Percentiles rank a stretch among this genome's conserved stretches.
These are phyloP conservation scores for Scaptomyza graminum DNA, from an alignment of 1,140 invertebrate species.

Conservation along the genomic window DNA sequence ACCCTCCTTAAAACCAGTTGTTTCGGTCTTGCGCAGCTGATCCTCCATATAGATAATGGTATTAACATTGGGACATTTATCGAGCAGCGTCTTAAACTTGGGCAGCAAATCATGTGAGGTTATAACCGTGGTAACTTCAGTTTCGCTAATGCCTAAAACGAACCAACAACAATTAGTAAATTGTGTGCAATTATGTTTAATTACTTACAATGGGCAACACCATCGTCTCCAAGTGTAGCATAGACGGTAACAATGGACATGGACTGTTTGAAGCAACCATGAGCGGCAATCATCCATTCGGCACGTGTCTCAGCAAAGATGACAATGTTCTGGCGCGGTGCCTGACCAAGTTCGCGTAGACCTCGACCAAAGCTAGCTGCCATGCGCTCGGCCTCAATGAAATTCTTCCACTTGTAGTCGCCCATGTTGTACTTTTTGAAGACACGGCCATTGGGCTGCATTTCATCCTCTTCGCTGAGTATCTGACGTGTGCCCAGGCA, in stretches of 20 bases:
- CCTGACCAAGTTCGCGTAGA: conserved; percentile 88
- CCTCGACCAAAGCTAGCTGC: conserved; percentile 92
- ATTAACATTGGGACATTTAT: conserved; percentile 88
- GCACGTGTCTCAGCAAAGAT: conserved; percentile 98
- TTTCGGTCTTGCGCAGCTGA: conserved; percentile 89
- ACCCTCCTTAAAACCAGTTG: conserved; percentile 87
- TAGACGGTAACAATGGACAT: conserved; percentile 98
- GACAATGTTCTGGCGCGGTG: conserved; percentile 90
- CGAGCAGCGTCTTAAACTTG: conserved; percentile 93
- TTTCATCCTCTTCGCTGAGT: conserved; percentile 96
- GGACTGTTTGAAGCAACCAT: conserved; percentile 96
- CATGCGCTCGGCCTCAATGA: conserved; percentile 90
- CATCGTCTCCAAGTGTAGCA: conserved; percentile 97
- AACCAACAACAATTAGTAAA: not conserved
- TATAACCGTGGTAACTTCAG: conserved; percentile 95
- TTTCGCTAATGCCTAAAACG: conserved; percentile 92
- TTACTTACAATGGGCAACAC: conserved; percentile 92
- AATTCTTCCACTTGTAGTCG: conserved; percentile 96
- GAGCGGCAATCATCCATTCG: conserved; percentile 98
- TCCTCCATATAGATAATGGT: conserved; percentile 96
- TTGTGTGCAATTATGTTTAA: not conserved
- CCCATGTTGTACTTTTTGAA: conserved; percentile 99
- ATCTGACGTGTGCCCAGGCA: conserved; percentile 96
- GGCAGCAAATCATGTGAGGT: conserved; percentile 94
- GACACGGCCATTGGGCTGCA: conserved; percentile 95